A percentile compares a stretch with the other conserved stretches of the same genome.
Conservation (phyloP, 2,888 invertebrate species). For the Congeria kusceri region DNA sequence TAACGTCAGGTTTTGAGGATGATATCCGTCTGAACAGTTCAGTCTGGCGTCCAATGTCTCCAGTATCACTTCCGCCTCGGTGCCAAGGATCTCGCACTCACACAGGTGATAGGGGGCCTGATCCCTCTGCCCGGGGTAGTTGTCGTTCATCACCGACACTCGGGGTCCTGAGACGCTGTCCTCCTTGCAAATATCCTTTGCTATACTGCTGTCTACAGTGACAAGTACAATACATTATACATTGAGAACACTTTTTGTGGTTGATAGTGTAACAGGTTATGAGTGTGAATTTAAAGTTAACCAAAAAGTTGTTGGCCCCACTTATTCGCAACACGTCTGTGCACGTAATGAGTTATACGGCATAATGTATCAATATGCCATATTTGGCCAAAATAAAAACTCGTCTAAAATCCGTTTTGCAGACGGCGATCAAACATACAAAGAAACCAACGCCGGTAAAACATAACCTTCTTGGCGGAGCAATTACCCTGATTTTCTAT, state of each 20-base stretch:
- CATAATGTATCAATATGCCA: too few species aligned
- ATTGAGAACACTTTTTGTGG: too few species aligned
- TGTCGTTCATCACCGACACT: neutral
- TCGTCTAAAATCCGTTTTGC: too few species aligned
- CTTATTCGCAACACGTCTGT: too few species aligned
- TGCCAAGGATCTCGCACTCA: neutral
- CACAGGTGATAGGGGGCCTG: neutral
- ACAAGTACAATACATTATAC: neutral
- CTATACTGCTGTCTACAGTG: neutral
- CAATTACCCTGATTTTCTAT: too few species aligned
- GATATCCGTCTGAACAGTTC: neutral
- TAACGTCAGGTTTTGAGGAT: conserved; percentile 5
- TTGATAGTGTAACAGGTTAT: too few species aligned
- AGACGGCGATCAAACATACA: too few species aligned
- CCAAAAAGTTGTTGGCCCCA: too few species aligned
- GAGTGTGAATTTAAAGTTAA: too few species aligned
- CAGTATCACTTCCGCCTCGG: neutral
- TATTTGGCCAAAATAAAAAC: too few species aligned
- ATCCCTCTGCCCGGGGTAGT: neutral
- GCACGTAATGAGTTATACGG: too few species aligned
- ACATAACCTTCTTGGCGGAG: neutral
- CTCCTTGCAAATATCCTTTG: neutral
- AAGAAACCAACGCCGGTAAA: too few species aligned
- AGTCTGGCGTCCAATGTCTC: neutral
- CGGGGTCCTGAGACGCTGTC: neutral